These are phyloP conservation scores for Podabrus alpinus DNA, from an alignment of 2,888 invertebrate genomes.

Conservation along the genomic window DNA sequence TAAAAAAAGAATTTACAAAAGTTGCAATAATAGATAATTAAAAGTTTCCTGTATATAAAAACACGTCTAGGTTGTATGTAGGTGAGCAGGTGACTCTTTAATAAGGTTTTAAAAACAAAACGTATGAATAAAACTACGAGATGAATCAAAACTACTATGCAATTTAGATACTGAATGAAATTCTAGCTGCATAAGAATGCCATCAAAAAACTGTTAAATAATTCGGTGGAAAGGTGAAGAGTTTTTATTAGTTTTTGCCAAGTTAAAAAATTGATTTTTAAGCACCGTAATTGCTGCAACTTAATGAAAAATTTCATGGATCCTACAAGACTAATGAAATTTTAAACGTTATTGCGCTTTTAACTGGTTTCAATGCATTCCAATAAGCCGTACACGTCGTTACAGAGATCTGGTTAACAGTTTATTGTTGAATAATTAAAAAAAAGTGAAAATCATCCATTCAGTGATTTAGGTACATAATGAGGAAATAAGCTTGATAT, in stretches of 20 bases:
- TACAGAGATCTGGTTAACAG: slow-evolving; percentile 9
- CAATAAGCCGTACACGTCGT: slow-evolving; percentile 11
- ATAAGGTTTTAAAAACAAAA: neutral
- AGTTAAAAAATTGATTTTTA: neutral
- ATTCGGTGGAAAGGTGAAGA: neutral
- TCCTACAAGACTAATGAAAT: slow-evolving; percentile 28
- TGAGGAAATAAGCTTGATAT: neutral
- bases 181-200: neutral
- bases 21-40: neutral
- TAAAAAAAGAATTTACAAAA: neutral
- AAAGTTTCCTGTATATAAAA: neutral
- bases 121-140: neutral
- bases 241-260: neutral
- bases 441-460: neutral
- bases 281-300: slow-evolving; percentile 6
- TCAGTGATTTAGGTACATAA: neutral
- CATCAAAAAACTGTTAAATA: neutral
- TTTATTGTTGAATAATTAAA: slow-evolving; percentile 23
- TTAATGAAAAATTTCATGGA: slow-evolving; percentile 28
- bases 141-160: neutral
- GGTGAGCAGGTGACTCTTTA: neutral
- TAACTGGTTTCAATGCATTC: slow-evolving; percentile 18
- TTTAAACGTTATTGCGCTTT: slow-evolving; percentile 28
- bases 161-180: neutral
- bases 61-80: neutral